Conservation (phyloP, 2,797 vertebrate genomes). For the Dromococcyx pavoninus region DNA sequence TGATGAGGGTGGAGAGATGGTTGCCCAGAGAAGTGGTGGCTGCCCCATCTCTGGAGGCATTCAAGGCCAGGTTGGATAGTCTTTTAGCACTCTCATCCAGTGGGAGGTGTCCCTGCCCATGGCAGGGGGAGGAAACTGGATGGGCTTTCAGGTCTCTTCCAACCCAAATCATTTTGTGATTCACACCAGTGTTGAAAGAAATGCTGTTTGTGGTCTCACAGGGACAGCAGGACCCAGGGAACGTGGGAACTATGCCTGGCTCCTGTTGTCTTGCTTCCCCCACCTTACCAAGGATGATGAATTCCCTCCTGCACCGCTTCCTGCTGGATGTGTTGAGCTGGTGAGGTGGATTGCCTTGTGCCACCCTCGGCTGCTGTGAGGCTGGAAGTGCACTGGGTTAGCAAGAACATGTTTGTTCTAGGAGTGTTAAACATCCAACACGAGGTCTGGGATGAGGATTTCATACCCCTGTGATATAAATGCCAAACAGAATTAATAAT, state of each 20-base stretch:
- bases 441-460: background rate
- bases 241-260: background rate
- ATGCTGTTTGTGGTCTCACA: background rate
- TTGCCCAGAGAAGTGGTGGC: too few species aligned
- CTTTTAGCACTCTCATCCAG: too few species aligned
- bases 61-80: too few species aligned
- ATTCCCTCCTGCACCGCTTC: background rate
- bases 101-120: too few species aligned
- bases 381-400: background rate
- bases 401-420: background rate
- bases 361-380: rapidly evolving
- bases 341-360: background rate
- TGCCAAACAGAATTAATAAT: background rate
- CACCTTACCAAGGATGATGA: background rate
- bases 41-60: too few species aligned
- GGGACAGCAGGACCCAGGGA: background rate
- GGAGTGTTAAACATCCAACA: background rate
- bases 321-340: background rate
- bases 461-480: background rate
- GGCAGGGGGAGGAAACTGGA: too few species aligned
- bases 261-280: background rate
- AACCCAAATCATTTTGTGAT: too few species aligned
- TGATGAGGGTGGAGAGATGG: too few species aligned
- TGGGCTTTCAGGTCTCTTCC: too few species aligned
- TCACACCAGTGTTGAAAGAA: rapidly evolving